These are phyloP conservation scores for Melanargia galathea DNA, from an alignment of 2,888 invertebrate species.

Conservation along the genomic window DNA sequence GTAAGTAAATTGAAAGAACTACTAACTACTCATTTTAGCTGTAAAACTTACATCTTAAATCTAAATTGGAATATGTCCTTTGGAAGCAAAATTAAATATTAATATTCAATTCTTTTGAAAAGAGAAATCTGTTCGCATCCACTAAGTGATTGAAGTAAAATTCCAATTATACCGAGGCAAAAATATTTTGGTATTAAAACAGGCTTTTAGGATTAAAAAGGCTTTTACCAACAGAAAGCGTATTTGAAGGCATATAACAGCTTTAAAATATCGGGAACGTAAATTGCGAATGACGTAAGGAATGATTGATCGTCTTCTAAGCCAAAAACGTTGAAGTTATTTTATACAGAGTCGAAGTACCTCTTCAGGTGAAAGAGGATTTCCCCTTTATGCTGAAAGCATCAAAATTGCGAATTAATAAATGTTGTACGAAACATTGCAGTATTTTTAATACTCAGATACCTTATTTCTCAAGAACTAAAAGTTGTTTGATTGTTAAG, in stretches of 20 bases:
- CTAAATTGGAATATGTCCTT: no score
- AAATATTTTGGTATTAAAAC: slow-evolving; percentile 1
- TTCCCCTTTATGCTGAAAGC: background rate
- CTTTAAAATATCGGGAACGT: background rate
- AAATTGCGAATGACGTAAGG: slow-evolving; percentile 7
- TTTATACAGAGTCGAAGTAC: background rate
- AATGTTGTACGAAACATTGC: background rate
- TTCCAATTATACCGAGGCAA: background rate
- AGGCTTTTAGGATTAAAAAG: slow-evolving; percentile 7
- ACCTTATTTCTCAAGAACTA: no score
- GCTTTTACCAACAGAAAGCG: background rate
- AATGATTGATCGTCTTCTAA: slow-evolving; percentile 1
- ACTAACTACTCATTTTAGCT: background rate
- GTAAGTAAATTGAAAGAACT: background rate
- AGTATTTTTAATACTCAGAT: no score
- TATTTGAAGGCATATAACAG: background rate
- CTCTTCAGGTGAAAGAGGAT: background rate
- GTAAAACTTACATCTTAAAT: no score
- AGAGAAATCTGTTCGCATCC: background rate
- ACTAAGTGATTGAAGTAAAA: background rate
- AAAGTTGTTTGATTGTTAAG: no score
- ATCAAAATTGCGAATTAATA: no score
- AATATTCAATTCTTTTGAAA: background rate
- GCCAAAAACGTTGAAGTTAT: background rate
- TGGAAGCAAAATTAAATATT: background rate